Evolutionary conservation across 2,888 invertebrate species (phyloP), one percentile per base, ranked within the genome.

Genomic region (Idaea aversata): DNA sequence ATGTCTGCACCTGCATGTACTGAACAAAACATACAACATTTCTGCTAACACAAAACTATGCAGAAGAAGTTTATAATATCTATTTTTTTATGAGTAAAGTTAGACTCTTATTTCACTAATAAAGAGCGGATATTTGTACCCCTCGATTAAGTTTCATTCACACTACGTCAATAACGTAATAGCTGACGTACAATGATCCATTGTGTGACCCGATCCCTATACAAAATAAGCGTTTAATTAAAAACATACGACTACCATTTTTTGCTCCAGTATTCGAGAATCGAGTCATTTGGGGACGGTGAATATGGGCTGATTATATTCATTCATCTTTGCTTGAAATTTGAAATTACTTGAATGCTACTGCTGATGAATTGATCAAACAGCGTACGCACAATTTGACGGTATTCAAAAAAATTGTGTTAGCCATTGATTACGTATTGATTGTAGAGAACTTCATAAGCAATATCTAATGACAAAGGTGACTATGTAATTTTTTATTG

Each of bases 211-310:
- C 75, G 75, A 74, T 78, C 78, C 77, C 79, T 80, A 76, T 80
- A 76, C 78, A 79, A 82, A 83, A 80, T 84, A 81, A 83, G 79
- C 79, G 79, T 79, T 79, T 83, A 83, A 84, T 85, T 84, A 82
- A 85, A 83, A 83, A 79, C 78, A 78, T 78, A 78, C 73, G 76
- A 73, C 72, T 70, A 73, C 68, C 74, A 75, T 65, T 74, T 77
- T 77, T 79, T 75, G 74, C 75, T 77, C 70, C 72, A 63, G 70
- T 75, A 68, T 75, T 75, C 73, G 72, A 71, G 72, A 60, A 73
- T 75, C 71, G 74, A 75, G 72, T 73, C 67, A 69, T 67, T 75
- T 68, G 70, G 79, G 70, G 75, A 74, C 69, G 68, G 72, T 82
- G 75, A 81, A 80, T 79, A 71, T 78, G 73, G 71, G 68, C 78